A percentile compares a stretch with the other conserved stretches of the same genome.
These are phyloP conservation scores for Elaphurus davidianus DNA, from an alignment of 2,113 vertebrate genomes.

Conservation along the genomic window DNA sequence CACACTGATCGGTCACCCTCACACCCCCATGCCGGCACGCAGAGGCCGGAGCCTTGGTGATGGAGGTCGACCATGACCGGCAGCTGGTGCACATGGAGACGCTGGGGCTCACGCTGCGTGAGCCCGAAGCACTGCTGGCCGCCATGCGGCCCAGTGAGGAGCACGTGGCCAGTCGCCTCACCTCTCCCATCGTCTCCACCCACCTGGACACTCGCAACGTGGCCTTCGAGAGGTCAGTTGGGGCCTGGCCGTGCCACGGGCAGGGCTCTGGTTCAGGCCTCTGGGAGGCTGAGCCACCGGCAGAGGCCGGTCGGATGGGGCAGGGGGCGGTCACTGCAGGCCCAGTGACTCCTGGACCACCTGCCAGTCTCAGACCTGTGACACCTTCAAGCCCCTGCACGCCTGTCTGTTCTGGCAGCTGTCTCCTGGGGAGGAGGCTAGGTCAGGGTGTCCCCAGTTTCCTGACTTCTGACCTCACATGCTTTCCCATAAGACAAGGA, in stretches of 20 bases:
- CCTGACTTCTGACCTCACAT: background rate
- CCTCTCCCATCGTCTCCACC: constrained; percentile 94
- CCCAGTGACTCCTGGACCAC: background rate
- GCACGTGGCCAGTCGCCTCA: constrained; percentile 92
- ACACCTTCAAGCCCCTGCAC: rapidly evolving
- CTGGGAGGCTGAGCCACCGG: background rate
- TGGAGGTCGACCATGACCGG: constrained; percentile 98
- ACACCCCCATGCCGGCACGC: background rate
- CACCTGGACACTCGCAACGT: constrained; percentile 96
- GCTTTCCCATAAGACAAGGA: background rate
- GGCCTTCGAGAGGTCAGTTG: constrained; percentile 92
- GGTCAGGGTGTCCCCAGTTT: background rate
- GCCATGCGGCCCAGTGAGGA: constrained; percentile 95
- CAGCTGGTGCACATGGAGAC: constrained; percentile 96
- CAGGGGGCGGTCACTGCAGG: background rate
- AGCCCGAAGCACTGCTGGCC: constrained; percentile 90
- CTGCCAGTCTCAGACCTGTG: rapidly evolving
- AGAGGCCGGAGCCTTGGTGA: constrained; percentile 94
- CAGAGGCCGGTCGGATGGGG: background rate
- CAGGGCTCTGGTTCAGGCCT: background rate
- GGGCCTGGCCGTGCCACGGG: background rate
- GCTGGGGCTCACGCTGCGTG: constrained; percentile 87
- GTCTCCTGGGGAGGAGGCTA: background rate
- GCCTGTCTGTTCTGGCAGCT: background rate
- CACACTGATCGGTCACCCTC: background rate